Evolutionary conservation across 2,113 vertebrate species (phyloP), one percentile per base, ranked within the genome.

Genomic region (Neolamprologus falcicula): DNA sequence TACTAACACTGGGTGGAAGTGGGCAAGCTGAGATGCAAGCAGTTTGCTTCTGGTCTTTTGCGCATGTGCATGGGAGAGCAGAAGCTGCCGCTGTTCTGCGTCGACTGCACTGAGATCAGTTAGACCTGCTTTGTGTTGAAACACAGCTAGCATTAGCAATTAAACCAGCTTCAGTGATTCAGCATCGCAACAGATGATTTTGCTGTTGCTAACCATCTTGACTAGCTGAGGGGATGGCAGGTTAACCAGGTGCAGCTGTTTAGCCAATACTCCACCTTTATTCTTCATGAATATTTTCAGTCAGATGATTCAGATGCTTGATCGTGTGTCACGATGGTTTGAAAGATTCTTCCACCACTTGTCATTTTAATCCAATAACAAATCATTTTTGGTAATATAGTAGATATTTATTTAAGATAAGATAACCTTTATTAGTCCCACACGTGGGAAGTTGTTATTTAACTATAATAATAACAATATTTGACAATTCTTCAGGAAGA

Each of bases 391-490:
- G 59, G 59, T 63, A 63, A 63, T 63, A 63, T n/a, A 63, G 9
- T 19, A 12, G 59, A 35, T 63, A 63, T 35, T 63, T 63, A 35
- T 35, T 63, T 35, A 19, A 35, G 14, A 61, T 61, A 31, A 9
- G 57, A 61, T 17, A 2, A 61, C 8, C 26, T 61, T 61, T 17
- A 61, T 3, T 9, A 31, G 26, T 31, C 57, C 57, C 8, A 31
- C 26, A 31, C 0, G 57, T 31, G 14, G 14, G 1, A 17, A 59
- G 1, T 31, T 59, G 14, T 31, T 6, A 31, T 59, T 63, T 63
- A 63, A 63, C 0, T 63, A 11, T 0, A n/a, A 63, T 35, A 63
- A 0, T 63, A 35, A 19, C 16, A 35, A 63, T 63, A 63, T 63
- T 11, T 63, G 31, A 63, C 31, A 63, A 7, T 63, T 63, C 59